These are phyloP conservation scores for Misgurnus anguillicaudatus DNA, from an alignment of 2,113 vertebrate genomes.

Conservation along the genomic window DNA sequence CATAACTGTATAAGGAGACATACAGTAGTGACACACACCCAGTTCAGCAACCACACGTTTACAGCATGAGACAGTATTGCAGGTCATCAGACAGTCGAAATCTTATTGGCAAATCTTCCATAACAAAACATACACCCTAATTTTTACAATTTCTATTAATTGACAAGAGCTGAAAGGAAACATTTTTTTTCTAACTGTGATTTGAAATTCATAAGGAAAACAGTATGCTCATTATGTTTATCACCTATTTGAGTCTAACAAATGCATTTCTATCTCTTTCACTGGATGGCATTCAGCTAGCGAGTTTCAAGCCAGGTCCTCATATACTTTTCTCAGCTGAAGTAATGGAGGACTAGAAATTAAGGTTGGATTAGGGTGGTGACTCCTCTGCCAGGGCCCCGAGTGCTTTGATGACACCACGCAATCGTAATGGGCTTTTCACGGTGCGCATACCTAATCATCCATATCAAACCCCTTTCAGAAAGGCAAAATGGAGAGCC, in stretches of 20 bases:
- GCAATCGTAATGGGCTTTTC: constrained; percentile 74
- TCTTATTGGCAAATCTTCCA: no score
- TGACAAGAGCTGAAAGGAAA: neutral
- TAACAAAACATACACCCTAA: no score
- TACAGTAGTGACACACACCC: no score
- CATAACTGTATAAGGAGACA: no score
- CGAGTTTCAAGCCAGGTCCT: constrained; percentile 21
- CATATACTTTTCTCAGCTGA: constrained; percentile 27
- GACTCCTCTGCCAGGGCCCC: constrained; percentile 50
- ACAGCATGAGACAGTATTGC: no score
- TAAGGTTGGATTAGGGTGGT: constrained; percentile 61
- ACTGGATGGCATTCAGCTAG: constrained; percentile 69
- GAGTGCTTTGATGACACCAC: constrained; percentile 68
- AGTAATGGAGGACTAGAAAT: constrained; percentile 44
- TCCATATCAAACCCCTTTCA: constrained; percentile 73
- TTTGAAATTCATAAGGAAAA: constrained; percentile 2
- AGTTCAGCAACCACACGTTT: no score
- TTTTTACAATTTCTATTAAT: neutral
- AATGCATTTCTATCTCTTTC: constrained; percentile 62
- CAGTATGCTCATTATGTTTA: constrained; percentile 54
- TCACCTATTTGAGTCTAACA: constrained; percentile 67
- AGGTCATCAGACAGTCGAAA: no score
- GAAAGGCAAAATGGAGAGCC: constrained; percentile 56
- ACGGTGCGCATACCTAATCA: constrained; percentile 74
- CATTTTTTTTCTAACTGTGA: neutral